These are phyloP conservation scores for Lethocerus indicus DNA, from an alignment of 1,140 invertebrate species.

Conservation along the genomic window DNA sequence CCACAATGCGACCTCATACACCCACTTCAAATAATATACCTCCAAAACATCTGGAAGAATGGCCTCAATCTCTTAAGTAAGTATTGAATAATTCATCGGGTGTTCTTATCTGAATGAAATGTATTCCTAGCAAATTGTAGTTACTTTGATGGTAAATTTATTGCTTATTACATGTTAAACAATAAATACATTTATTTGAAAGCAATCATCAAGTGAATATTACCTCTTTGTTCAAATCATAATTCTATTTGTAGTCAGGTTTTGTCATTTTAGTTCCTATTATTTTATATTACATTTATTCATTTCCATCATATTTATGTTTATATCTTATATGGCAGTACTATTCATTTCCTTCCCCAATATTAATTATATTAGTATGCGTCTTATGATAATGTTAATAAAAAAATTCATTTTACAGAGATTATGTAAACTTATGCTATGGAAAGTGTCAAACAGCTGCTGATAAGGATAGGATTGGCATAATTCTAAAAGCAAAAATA, in stretches of 20 bases:
- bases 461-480: constrained; percentile 87
- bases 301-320: no score
- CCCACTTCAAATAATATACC: no score
- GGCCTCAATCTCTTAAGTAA: constrained; percentile 8
- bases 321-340: no score
- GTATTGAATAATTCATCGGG: neutral
- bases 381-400: neutral
- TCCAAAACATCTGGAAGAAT: constrained; percentile 1
- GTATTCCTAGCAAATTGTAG: neutral
- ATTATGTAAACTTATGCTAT: constrained; percentile 83
- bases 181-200: neutral
- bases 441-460: constrained; percentile 68
- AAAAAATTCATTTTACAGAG: constrained; percentile 22
- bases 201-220: neutral
- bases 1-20: no score
- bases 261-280: no score
- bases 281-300: no score
- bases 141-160: neutral
- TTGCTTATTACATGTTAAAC: neutral
- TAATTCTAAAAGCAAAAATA: constrained; percentile 82
- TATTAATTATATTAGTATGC: no score
- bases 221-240: neutral
- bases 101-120: neutral
- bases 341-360: no score
- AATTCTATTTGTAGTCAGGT: no score